Percentiles rank a stretch among this genome's conserved stretches.
Evolutionary conservation across 1,140 invertebrate genomes (phyloP).

Genomic region (Drosophila willistoni): DNA sequence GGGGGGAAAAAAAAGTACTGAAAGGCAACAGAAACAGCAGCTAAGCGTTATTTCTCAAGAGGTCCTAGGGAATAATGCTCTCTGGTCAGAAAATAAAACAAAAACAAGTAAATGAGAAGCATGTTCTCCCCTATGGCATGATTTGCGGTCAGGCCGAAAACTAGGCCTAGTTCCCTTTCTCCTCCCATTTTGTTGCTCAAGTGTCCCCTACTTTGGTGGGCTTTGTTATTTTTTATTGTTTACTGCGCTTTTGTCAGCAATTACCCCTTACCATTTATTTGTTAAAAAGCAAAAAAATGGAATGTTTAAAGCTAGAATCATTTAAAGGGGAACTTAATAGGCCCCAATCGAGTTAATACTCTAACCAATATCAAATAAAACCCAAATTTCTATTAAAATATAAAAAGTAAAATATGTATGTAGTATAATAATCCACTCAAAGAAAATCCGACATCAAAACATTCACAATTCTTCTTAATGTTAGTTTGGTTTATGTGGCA

Average conservation of each 20-base stretch:
- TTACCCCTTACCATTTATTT: conserved; percentile 63
- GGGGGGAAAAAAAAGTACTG: not conserved
- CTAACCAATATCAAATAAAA: too few species aligned
- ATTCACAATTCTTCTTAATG: too few species aligned
- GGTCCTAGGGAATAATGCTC: conserved; percentile 27
- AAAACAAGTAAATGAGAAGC: not conserved
- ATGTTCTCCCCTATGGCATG: not conserved
- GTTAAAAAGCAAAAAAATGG: conserved; percentile 28
- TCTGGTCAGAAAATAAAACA: not conserved
- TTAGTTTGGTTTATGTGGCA: too few species aligned
- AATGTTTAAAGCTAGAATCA: not conserved
- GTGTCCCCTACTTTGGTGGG: conserved; percentile 42
- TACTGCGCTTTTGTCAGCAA: conserved; percentile 57
- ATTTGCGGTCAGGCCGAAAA: not conserved
- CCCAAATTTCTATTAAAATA: too few species aligned
- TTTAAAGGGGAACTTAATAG: conserved; percentile 31
- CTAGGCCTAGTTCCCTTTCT: conserved; percentile 24
- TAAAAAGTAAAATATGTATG: too few species aligned
- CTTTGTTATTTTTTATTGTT: conserved; percentile 49
- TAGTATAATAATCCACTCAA: too few species aligned
- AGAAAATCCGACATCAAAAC: too few species aligned
- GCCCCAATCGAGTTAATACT: not conserved
- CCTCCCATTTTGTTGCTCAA: conserved; percentile 17
- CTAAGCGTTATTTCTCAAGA: conserved; percentile 76
- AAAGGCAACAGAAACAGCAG: conserved; percentile 47